Evolutionary conservation across 2,113 vertebrate genomes (phyloP), one percentile per base, ranked within the genome.

Genomic region (Channa maculata): DNA sequence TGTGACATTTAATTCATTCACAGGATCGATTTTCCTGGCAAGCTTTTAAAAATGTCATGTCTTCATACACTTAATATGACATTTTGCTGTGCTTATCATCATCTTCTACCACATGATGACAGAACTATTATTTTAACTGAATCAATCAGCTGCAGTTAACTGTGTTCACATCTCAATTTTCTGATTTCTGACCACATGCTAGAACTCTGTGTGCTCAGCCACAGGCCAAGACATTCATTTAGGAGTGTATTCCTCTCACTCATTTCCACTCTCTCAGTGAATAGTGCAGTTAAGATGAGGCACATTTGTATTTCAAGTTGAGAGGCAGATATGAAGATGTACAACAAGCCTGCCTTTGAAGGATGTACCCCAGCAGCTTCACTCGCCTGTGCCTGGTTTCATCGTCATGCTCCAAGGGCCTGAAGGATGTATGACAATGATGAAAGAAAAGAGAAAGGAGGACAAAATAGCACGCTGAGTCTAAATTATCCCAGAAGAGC

Each of bases 221-320:
- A 59, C 72, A 63, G 68, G 60, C 75, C 45, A 65, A 46, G 60
- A 64, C 61, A 14, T 51, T 71, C 43, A 72, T 82, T 57, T 66
- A 65, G 38, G 53, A 51, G 57, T 61, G 71, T 68, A 24, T 86
- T 66, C 4, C 0, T 69, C 8, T 75, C 79, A 45, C 70, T 86
- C 71, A 65, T 83, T 84, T 77, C 49, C 77, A 73, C 71, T 62
- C 49, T 2, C 13, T 6, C 41, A 55, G 80, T 91, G 64, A 87
- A 88, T 90, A 86, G 86, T 88, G 73, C 83, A 90, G 77, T 0
- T 34, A 8, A 80, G 77, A 91, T 83, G 83, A 84, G 60, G 82
- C 71, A 80, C 71, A 84, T 89, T 83, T 77, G 36, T 34, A 65
- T 81, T 68, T 84, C 79, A 74, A 77, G 50, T 80, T 60, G 79